Conservation (phyloP, 2,113 vertebrate genomes). For the Pseudorectes ferrugineus region DNA sequence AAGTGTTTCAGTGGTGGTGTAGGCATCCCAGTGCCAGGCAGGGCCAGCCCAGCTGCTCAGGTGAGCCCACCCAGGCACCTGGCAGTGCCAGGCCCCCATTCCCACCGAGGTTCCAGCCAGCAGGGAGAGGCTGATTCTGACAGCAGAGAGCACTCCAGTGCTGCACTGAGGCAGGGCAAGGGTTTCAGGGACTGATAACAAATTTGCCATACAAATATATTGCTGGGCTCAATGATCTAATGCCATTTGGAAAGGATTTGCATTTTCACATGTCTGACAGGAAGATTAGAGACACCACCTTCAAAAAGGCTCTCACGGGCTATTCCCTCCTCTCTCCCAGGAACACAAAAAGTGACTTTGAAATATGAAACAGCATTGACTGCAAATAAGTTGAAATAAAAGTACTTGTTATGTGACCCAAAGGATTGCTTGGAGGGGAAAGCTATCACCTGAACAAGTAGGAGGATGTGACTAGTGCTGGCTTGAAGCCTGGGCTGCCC, state of each 20-base stretch:
- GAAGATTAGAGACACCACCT: neutral
- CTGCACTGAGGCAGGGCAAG: neutral
- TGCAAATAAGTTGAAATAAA: neutral
- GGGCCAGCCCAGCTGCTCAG: neutral
- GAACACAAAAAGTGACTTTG: neutral
- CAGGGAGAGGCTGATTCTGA: accelerated
- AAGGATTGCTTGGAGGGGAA: neutral
- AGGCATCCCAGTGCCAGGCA: neutral
- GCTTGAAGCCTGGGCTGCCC: neutral
- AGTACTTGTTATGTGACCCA: neutral
- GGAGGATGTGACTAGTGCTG: neutral
- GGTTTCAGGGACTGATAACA: neutral
- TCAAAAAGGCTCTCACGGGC: neutral
- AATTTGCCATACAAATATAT: neutral
- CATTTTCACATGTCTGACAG: neutral
- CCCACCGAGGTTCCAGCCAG: accelerated
- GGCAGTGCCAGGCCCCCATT: accelerated
- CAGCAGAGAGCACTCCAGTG: neutral
- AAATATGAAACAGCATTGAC: neutral
- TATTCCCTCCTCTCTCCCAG: neutral
- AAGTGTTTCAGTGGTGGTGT: neutral
- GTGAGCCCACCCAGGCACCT: neutral
- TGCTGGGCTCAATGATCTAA: neutral
- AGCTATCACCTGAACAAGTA: neutral
- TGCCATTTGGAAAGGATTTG: neutral